A percentile compares a stretch with the other conserved stretches of the same genome.
phyloP scores from a whole-genome alignment of 2,113 vertebrate genomes.

The Indri indri region DNA sequence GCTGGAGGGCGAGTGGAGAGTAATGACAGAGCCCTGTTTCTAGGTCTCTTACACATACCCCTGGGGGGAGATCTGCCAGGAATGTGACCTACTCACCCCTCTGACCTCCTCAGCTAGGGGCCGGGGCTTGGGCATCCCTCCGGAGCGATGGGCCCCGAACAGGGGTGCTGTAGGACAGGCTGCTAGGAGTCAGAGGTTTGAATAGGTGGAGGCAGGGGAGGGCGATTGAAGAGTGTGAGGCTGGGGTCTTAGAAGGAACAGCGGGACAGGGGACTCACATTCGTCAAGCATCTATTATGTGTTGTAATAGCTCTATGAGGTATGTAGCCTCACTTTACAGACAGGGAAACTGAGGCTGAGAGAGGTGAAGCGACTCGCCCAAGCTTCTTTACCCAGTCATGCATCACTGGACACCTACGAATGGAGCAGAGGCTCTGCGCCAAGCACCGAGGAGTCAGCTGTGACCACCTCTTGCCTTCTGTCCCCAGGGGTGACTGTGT shows the following conservation, averaged over 20 bases:
- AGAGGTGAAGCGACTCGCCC: not conserved
- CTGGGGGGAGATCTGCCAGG: not conserved
- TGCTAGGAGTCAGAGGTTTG: not conserved
- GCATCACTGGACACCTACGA: not conserved
- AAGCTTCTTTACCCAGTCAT: not conserved
- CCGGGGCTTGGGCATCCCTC: not conserved
- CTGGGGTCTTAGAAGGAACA: not conserved
- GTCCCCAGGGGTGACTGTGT: not conserved
- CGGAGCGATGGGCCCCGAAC: not conserved
- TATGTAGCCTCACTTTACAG: not conserved
- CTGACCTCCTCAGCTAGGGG: not conserved
- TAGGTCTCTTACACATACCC: not conserved
- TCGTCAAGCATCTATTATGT: not conserved
- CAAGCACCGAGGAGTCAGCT: not conserved
- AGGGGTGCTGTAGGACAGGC: not conserved
- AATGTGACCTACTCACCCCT: not conserved
- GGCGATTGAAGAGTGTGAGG: not conserved
- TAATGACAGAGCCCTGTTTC: conserved; percentile 35
- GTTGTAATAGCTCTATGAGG: not conserved
- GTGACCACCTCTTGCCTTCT: not conserved
- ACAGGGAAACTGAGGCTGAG: not conserved
- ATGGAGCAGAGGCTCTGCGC: not conserved
- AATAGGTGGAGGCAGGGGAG: not conserved
- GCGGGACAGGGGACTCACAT: not conserved
- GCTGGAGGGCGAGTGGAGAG: not conserved